phyloP scores from a whole-genome alignment of 1,140 invertebrate species.

The Formica exsecta region DNA sequence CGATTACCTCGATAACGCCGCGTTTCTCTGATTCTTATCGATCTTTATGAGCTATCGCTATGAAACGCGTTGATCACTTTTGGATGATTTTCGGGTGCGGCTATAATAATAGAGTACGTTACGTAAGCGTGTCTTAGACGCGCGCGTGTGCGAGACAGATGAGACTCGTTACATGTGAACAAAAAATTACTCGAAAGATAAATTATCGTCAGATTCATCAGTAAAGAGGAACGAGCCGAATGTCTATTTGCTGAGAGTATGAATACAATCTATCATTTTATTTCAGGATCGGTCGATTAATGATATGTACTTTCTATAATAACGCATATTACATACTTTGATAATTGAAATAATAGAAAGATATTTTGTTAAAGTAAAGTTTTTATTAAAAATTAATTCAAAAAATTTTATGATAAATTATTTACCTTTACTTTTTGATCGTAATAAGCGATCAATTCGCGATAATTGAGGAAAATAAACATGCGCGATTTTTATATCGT shows the following conservation, averaged over 20 bases:
- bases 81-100: not conserved
- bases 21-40: conserved; percentile 39
- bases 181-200: conserved; percentile 61
- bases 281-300: conserved; percentile 5
- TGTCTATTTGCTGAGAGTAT: not conserved
- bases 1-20: conserved; percentile 28
- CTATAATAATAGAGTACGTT: conserved; percentile 28
- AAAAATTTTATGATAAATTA: not conserved
- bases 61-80: conserved; percentile 5
- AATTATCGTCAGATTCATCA: not conserved
- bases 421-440: not conserved
- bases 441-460: not conserved
- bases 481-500: not conserved
- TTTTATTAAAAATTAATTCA: not conserved
- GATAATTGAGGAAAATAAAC: not conserved
- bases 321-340: not conserved
- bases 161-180: conserved; percentile 53
- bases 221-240: conserved; percentile 33
- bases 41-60: conserved; percentile 4
- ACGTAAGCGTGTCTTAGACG: conserved; percentile 8
- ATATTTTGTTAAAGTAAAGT: not conserved
- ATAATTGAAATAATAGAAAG: not conserved
- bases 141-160: conserved; percentile 51
- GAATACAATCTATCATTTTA: conserved; percentile 7
- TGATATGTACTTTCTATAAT: conserved; percentile 5